Percentiles rank a stretch among this genome's conserved stretches.
phyloP scores from a whole-genome alignment of 2,113 vertebrate genomes.

The Ochotona princeps region DNA sequence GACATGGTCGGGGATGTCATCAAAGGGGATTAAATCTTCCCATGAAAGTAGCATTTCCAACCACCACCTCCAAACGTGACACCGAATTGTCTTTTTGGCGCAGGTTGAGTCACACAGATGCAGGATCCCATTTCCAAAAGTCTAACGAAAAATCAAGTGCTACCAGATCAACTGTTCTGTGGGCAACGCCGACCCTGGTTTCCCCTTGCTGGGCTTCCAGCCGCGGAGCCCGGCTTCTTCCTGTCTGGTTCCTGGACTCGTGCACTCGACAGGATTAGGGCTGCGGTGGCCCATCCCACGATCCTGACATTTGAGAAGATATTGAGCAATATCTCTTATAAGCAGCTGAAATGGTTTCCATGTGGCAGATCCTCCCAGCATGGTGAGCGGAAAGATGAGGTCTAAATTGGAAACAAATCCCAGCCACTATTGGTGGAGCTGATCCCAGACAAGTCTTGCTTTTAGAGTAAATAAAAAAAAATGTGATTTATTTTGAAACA shows the following conservation, averaged over 20 bases:
- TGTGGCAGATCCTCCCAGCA: background rate
- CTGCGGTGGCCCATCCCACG: background rate
- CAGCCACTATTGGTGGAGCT: background rate
- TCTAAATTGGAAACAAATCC: background rate
- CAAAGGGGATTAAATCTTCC: background rate
- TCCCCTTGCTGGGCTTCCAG: background rate
- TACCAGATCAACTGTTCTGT: background rate
- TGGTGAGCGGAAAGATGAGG: background rate
- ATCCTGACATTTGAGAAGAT: background rate
- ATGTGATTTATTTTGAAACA: background rate
- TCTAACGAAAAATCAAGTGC: background rate
- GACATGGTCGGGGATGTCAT: background rate
- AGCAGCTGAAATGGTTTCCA: background rate
- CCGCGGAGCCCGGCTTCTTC: background rate
- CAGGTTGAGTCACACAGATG: too few relatives aligned
- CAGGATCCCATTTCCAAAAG: background rate
- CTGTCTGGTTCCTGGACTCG: background rate
- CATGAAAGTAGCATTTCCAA: background rate
- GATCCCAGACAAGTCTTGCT: background rate
- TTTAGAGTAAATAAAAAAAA: background rate
- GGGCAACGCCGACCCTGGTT: too few relatives aligned
- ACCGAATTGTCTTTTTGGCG: too few relatives aligned
- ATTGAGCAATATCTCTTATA: background rate
- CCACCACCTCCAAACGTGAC: background rate
- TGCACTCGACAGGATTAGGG: background rate